phyloP scores from a whole-genome alignment of 2,888 invertebrate genomes.

The Agrochola lota region DNA sequence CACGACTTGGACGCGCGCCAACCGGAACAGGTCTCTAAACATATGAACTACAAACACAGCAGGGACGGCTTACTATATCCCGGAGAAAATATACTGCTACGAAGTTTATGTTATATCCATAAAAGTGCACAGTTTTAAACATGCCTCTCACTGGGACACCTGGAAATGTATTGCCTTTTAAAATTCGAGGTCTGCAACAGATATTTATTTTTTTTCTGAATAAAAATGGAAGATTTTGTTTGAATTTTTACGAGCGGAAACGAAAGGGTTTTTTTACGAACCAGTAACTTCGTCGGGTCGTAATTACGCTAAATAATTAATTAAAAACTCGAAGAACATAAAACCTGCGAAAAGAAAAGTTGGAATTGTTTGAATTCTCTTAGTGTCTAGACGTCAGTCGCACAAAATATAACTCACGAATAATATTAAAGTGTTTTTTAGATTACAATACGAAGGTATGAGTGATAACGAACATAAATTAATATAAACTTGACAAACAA shows the following conservation, averaged over 20 bases:
- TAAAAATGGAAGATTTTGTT: slow-evolving; percentile 5
- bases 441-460: background rate
- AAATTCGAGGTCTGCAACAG: slow-evolving; percentile 13
- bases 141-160: slow-evolving; percentile 2
- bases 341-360: slow-evolving; percentile 32
- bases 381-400: slow-evolving; percentile 34
- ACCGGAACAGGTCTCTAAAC: slow-evolving; percentile 42
- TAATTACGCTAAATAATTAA: slow-evolving; percentile 32
- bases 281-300: background rate
- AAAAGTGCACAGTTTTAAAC: slow-evolving; percentile 35
- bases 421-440: slow-evolving; percentile 5
- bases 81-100: slow-evolving; percentile 19
- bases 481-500: slow-evolving; percentile 28
- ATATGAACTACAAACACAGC: slow-evolving; percentile 32
- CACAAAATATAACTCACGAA: background rate
- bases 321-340: slow-evolving; percentile 26
- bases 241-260: slow-evolving; percentile 4
- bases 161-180: slow-evolving; percentile 24
- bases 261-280: slow-evolving; percentile 10
- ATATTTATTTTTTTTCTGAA: background rate
- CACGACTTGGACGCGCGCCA: slow-evolving; percentile 48
- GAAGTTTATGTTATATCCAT: slow-evolving; percentile 22
- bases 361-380: background rate
- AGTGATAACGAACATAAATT: slow-evolving; percentile 5
- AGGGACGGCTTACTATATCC: slow-evolving; percentile 2